Evolutionary conservation across 2,797 vertebrate species (phyloP).

Genomic region (Aplochiton taeniatus): DNA sequence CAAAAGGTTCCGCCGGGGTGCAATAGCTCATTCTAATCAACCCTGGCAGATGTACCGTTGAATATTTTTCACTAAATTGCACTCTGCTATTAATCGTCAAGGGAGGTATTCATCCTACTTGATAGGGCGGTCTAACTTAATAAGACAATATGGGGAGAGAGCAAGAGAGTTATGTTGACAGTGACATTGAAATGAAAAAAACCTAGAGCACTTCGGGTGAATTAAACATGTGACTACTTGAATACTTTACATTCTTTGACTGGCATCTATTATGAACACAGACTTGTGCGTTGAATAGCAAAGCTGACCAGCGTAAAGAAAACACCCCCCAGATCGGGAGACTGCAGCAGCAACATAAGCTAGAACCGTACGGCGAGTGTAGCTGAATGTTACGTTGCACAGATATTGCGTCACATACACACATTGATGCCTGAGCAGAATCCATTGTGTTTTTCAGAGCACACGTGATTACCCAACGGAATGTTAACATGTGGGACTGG

Average conservation of each 20-base stretch:
- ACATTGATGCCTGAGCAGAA: too few species aligned
- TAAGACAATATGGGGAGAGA: slow-evolving; percentile 16
- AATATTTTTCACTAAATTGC: slow-evolving; percentile 29
- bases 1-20: slow-evolving; percentile 38
- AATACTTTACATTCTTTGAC: slow-evolving; percentile 40
- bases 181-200: slow-evolving; percentile 39
- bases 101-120: slow-evolving; percentile 24
- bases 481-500: slow-evolving; percentile 5
- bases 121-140: slow-evolving; percentile 2
- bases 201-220: slow-evolving; percentile 49
- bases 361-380: too few species aligned
- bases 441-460: too few species aligned
- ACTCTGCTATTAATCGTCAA: slow-evolving; percentile 52
- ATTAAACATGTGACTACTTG: slow-evolving; percentile 49
- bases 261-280: slow-evolving; percentile 43
- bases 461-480: too few species aligned
- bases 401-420: too few species aligned
- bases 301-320: slow-evolving; percentile 29
- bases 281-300: slow-evolving; percentile 33
- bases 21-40: slow-evolving; percentile 48
- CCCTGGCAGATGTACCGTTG: slow-evolving; percentile 50
- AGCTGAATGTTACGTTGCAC: too few species aligned
- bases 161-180: slow-evolving; percentile 29
- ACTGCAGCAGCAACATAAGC: background rate
- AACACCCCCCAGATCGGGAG: slow-evolving; percentile 28